Base-by-base conservation (phyloP, 2,113 vertebrate genomes). In the Takifugu bimaculatus region DNA sequence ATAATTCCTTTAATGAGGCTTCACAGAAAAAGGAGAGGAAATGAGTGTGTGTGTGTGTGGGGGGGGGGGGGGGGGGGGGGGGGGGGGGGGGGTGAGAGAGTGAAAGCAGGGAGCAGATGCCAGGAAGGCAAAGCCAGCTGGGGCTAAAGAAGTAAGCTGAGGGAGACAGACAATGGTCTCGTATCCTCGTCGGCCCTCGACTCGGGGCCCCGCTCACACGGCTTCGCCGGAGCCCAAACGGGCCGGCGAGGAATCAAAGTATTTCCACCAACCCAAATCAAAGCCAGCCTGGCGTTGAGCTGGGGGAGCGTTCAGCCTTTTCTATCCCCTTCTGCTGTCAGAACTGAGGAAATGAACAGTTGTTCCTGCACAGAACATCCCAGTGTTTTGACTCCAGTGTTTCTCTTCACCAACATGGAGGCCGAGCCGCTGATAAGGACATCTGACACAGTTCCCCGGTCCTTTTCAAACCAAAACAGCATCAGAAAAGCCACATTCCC, bases 1-100 rank as follows among this genome's bases (percentile, higher is more conserved):
- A 79, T 83, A 82, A 86, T 82, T 82, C 51, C 64, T 83, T 80
- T 85, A 87, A 87, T 83, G 79, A 87, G 75, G 50, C 77, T 75
- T 79, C 58, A 32, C 72, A 74, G 58, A 77, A 74, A 78, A 75
- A 77, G 60, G 47, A 32, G 53, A 74, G 79, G 74, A 81, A 83
- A 78, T 61, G 50, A 56, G 67, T 60, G 54, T 20, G 1, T 63
- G 74, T 32, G 64, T 57, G 57, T 56, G 50, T 50, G 60, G 56
- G 54, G 58, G 44, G 73, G 54, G 54, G 74, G 68, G 72, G 67
- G 54, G 52, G 52, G 60, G 56, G 54, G 58, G 60, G 56, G 54
- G 58, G 44, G 73, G 54, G 54, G 74, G 68, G 72, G 67, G 54
- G 52, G 52, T 29, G 50, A 49, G 65, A 48, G 43, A 63, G 54